Evolutionary conservation across 2,113 vertebrate species (phyloP).

Genomic region (Aegotheles bennettii): DNA sequence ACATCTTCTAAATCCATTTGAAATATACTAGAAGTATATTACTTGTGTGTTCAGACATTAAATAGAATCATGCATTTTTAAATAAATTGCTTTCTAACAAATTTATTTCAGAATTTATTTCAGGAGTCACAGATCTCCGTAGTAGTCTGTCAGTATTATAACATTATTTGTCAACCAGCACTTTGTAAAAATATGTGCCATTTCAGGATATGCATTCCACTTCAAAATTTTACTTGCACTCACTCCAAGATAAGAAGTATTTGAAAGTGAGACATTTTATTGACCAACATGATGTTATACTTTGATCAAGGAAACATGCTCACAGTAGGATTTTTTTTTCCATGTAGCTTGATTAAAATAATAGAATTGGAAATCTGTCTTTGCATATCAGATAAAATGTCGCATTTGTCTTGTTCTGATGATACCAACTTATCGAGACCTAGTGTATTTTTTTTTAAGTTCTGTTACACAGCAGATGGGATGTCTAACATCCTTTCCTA

Average conservation of each 20-base stretch:
- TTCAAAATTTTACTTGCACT: background rate
- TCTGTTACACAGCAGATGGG: conserved; percentile 73
- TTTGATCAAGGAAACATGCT: background rate
- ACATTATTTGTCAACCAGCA: background rate
- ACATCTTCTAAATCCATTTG: conserved; percentile 1
- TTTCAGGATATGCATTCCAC: background rate
- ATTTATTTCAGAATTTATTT: conserved; percentile 37
- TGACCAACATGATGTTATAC: background rate
- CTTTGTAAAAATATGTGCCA: conserved; percentile 11
- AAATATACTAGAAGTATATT: conserved; percentile 4
- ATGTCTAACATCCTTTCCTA: conserved; percentile 75
- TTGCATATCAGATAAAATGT: conserved; percentile 31
- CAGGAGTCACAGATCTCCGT: background rate
- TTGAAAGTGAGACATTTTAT: conserved; percentile 6
- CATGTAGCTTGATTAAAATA: conserved; percentile 3
- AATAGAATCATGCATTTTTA: conserved; percentile 52
- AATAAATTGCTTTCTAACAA: conserved; percentile 38
- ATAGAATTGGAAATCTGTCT: background rate
- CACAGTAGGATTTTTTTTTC: background rate
- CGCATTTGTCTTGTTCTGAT: conserved; percentile 56
- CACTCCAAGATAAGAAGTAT: background rate
- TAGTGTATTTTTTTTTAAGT: conserved; percentile 14
- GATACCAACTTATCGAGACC: conserved; percentile 63
- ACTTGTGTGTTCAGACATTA: conserved; percentile 29
- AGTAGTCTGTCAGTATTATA: background rate